Evolutionary conservation across 2,797 vertebrate genomes (phyloP).

Genomic region (Notoglanidium macrostoma): DNA sequence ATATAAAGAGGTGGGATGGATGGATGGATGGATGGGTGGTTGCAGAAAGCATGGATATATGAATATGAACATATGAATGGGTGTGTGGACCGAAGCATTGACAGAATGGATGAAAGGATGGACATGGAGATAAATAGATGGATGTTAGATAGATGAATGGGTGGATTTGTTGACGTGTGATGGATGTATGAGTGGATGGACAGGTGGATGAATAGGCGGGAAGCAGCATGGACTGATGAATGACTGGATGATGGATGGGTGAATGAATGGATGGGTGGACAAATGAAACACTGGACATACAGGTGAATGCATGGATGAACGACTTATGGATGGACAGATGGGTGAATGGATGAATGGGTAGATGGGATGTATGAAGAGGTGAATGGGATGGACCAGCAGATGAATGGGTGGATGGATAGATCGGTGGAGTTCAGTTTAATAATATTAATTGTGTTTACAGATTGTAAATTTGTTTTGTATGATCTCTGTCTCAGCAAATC

Average conservation of each 20-base stretch:
- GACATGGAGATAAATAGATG: background rate
- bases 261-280: background rate
- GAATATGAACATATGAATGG: background rate
- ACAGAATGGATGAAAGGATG: background rate
- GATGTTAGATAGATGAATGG: background rate
- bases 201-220: background rate
- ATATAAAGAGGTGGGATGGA: background rate
- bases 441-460: background rate
- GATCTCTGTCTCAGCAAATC: slow-evolving; percentile 83
- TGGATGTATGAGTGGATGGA: background rate
- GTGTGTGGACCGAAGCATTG: background rate
- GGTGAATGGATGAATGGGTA: background rate
- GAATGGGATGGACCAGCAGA: background rate
- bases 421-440: background rate
- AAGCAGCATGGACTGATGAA: background rate
- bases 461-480: slow-evolving; percentile 13
- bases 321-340: background rate
- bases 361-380: background rate
- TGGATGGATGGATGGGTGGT: background rate
- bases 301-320: background rate
- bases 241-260: background rate
- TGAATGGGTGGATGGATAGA: background rate
- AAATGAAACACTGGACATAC: background rate
- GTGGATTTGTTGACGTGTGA: background rate
- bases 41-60: background rate